Evolutionary conservation across 2,888 invertebrate species (phyloP).

Genomic region (Orthosia incerta): DNA sequence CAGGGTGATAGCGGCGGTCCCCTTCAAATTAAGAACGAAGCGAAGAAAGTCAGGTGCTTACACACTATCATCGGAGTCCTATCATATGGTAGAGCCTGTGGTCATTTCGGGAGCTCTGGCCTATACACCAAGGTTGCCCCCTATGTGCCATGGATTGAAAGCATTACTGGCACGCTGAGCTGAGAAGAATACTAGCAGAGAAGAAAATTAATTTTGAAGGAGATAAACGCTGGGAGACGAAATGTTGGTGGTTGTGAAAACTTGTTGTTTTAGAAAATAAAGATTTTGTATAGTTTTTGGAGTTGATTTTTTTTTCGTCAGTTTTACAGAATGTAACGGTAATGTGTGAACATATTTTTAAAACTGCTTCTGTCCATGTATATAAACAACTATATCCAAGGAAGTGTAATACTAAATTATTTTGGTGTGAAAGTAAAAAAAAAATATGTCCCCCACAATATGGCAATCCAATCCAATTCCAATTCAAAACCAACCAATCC

Average conservation of each 20-base stretch:
- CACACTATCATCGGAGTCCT: slow-evolving; percentile 30
- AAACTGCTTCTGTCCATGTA: too few species aligned
- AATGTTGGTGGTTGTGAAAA: neutral
- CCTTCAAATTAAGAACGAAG: neutral
- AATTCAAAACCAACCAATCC: too few species aligned
- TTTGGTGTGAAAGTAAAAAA: too few species aligned
- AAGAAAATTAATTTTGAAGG: neutral
- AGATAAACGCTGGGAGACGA: neutral
- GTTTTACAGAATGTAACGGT: too few species aligned
- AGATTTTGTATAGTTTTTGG: slow-evolving; percentile 1
- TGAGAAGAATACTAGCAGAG: neutral
- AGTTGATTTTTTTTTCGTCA: too few species aligned
- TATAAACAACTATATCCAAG: too few species aligned
- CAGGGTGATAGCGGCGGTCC: slow-evolving; percentile 51
- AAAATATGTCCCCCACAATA: too few species aligned
- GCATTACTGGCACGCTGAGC: neutral
- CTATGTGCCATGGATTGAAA: slow-evolving; percentile 87
- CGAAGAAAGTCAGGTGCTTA: slow-evolving; percentile 12
- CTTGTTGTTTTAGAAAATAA: neutral
- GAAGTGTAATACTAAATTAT: too few species aligned
- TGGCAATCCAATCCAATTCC: too few species aligned
- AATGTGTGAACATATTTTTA: too few species aligned
- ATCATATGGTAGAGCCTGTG: slow-evolving; percentile 75
- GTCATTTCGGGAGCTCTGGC: slow-evolving; percentile 82
- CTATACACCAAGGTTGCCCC: slow-evolving; percentile 90